These are phyloP conservation scores for Drosophila pseudotakahashii DNA, from an alignment of 2,888 invertebrate species.

Conservation along the genomic window DNA sequence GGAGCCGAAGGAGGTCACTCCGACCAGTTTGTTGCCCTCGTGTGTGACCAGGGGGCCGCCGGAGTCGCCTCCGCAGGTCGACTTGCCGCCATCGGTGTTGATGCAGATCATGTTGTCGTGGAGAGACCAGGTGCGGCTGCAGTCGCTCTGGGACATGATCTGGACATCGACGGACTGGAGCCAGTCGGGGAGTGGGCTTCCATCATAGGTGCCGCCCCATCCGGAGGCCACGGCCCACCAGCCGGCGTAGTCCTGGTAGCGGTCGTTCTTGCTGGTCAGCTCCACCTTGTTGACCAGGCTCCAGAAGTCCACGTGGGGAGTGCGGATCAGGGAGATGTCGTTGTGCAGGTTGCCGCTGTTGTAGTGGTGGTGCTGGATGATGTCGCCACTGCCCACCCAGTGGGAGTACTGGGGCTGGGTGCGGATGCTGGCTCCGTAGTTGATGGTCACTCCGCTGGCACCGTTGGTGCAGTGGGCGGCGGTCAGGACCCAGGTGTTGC, in stretches of 20 bases:
- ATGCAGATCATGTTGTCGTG: slow-evolving; percentile 57
- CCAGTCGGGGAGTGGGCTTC: slow-evolving; percentile 78
- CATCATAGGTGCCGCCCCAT: slow-evolving; percentile 68
- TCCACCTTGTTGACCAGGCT: slow-evolving; percentile 44
- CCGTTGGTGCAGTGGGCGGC: slow-evolving; percentile 75
- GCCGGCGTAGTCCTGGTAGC: slow-evolving; percentile 46
- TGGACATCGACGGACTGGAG: slow-evolving; percentile 67
- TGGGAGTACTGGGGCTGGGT: slow-evolving; percentile 57
- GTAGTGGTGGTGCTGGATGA: slow-evolving; percentile 54
- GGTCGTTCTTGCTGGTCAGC: slow-evolving; percentile 55
- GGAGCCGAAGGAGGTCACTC: slow-evolving; percentile 71
- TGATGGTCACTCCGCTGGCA: slow-evolving; percentile 57
- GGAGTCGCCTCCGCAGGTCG: slow-evolving; percentile 84
- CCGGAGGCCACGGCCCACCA: slow-evolving; percentile 65
- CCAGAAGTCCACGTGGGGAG: slow-evolving; percentile 63
- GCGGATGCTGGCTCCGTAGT: slow-evolving; percentile 62
- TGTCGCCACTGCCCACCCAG: slow-evolving; percentile 49
- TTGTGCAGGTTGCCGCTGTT: slow-evolving; percentile 62
- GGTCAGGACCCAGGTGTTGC: slow-evolving; percentile 69
- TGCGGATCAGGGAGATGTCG: slow-evolving; percentile 67
- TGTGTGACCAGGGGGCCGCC: slow-evolving; percentile 82
- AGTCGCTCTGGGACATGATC: slow-evolving; percentile 75
- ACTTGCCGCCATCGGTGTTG: slow-evolving; percentile 61
- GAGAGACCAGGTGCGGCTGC: slow-evolving; percentile 79
- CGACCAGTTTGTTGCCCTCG: slow-evolving; percentile 56